Evolutionary conservation across 2,888 invertebrate species (phyloP), one percentile per base, ranked within the genome.

Genomic region (Zele albiditarsus): DNA sequence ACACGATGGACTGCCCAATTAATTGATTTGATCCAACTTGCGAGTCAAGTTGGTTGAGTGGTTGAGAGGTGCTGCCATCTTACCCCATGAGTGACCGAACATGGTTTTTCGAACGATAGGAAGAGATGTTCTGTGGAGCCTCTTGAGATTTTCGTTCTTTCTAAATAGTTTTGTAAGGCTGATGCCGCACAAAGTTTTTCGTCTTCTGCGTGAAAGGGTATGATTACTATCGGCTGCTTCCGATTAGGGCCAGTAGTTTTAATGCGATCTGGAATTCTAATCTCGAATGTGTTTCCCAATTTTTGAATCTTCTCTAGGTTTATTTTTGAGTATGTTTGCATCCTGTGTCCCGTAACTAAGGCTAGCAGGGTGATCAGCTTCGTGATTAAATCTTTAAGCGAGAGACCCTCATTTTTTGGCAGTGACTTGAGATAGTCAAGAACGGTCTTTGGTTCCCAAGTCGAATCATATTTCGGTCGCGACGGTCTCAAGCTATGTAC

Each of bases 401-500:
- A 42, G 23, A 80, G 49, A 0, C 67, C 42, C n/a, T 79, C 76
- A 10, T 75, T 38, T 10, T 78, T 79, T 42, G 57, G 72, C 68
- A 63, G 74, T 2, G 25, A 33, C 16, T 68, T 38, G 27, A 80
- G 4, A 12, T 66, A 62, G 2, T 42, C 14, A 23, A 81, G 62
- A 0, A 78, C 79, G 1, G 70, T 23, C 10, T 72, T 53, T 2
- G 75, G 67, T 27, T 79, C 72, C 80, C 79, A 81, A 0, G 76
- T 79, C 3, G 25, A 58, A 14, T 80, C 76, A 49, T 79, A 81
- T 49, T 57, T 76, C 0, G 81, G 74, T 69, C 53, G 57, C 79
- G n/a, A 75, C 74, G 76, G 83, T 71, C 78, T 78, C 49, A 82
- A 31, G 20, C 74, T 80, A 12, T 74, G 73, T 3, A 84, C 75